These are phyloP conservation scores for Ambastaia sidthimunki DNA, from an alignment of 2,797 vertebrate species.

Conservation along the genomic window DNA sequence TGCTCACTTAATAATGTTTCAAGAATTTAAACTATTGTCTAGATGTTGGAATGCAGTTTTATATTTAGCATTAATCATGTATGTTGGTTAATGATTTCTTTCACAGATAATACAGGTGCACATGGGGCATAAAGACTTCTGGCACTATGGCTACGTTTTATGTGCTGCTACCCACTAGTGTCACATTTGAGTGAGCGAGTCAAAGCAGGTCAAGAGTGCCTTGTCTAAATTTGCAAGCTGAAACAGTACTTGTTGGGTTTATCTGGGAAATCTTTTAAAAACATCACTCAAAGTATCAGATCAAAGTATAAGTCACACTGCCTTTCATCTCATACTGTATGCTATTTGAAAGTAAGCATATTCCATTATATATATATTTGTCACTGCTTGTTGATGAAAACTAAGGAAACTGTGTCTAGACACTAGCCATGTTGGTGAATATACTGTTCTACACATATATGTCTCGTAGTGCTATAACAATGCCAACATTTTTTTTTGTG, in stretches of 20 bases:
- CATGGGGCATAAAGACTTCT: constrained; percentile 9
- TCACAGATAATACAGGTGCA: constrained; percentile 5
- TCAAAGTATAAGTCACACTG: constrained; percentile 86
- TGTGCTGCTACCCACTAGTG: constrained; percentile 58
- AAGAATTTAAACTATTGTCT: constrained; percentile 66
- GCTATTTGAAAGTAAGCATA: constrained; percentile 62
- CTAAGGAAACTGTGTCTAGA: constrained; percentile 18
- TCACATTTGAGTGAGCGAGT: constrained; percentile 59
- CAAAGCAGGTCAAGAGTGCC: constrained; percentile 68
- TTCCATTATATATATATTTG: constrained; percentile 68
- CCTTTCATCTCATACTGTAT: constrained; percentile 76
- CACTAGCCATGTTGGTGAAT: constrained; percentile 59
- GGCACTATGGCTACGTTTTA: constrained; percentile 39
- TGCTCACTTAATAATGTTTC: constrained; percentile 16
- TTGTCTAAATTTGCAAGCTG: constrained; percentile 70
- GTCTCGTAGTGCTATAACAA: constrained; percentile 72
- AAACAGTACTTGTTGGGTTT: constrained; percentile 56
- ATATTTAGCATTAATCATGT: constrained; percentile 68
- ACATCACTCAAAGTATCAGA: constrained; percentile 79
- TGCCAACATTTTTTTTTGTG: constrained; percentile 77
- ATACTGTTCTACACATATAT: constrained; percentile 69
- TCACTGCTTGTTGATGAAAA: constrained; percentile 69
- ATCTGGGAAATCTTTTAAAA: constrained; percentile 52
- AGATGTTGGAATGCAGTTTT: constrained; percentile 74
- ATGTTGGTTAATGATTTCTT: constrained; percentile 50